Evolutionary conservation across 2,113 vertebrate species (phyloP).

Genomic region (Eudorcas thomsonii): DNA sequence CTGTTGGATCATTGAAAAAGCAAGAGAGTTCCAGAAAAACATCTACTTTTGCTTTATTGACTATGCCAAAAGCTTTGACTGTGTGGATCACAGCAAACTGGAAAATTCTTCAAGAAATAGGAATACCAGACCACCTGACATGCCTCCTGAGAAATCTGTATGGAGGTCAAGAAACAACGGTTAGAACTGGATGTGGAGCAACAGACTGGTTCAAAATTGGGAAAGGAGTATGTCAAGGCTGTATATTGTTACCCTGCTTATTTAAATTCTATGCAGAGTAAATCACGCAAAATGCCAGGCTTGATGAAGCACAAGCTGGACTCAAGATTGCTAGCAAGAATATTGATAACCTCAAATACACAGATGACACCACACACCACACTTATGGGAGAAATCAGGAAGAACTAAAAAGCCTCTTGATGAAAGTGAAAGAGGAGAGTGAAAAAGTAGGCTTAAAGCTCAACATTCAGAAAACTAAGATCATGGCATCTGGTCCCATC

Average conservation of each 20-base stretch:
- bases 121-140: not conserved
- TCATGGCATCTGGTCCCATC: not conserved
- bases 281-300: not conserved
- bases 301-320: not conserved
- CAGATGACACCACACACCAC: not conserved
- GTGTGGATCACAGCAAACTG: not conserved
- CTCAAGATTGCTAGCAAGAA: not conserved
- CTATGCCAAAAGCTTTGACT: not conserved
- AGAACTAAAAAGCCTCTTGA: not conserved
- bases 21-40: not conserved
- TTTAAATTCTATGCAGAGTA: not conserved
- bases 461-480: not conserved
- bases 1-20: not conserved
- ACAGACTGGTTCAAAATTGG: not conserved
- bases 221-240: not conserved
- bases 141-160: not conserved
- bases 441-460: not conserved
- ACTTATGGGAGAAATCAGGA: not conserved
- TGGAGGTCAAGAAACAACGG: not conserved
- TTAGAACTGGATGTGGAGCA: not conserved
- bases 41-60: not conserved
- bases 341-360: not conserved
- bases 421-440: not conserved
- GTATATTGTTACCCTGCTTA: not conserved
- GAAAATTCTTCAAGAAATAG: not conserved